These are phyloP conservation scores for Drosophila kurseongensis DNA, from an alignment of 1,140 invertebrate genomes.

Conservation along the genomic window DNA sequence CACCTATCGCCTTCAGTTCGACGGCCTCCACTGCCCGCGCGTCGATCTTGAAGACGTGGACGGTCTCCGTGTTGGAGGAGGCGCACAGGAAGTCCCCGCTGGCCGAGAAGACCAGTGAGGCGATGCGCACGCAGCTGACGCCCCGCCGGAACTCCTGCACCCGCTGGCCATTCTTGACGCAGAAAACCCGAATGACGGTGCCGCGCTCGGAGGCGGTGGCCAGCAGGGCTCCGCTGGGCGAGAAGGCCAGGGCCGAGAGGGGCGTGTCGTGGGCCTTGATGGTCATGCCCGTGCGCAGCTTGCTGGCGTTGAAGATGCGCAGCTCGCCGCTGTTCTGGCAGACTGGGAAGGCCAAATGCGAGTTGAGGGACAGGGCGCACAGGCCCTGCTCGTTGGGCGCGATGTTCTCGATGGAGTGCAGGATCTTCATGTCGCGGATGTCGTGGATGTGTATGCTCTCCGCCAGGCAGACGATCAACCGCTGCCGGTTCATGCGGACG, in stretches of 20 bases:
- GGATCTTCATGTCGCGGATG: conserved; percentile 98
- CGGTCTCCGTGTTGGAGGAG: conserved; percentile 99
- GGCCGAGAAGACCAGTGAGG: conserved; percentile 95
- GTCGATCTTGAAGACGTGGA: conserved; percentile 97
- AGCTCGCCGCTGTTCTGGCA: conserved; percentile 97
- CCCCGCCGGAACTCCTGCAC: conserved; percentile 98
- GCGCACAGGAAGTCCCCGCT: conserved; percentile 96
- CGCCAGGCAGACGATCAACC: conserved; percentile 98
- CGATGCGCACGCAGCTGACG: conserved; percentile 97
- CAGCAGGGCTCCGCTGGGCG: conserved; percentile 92
- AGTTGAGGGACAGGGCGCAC: conserved; percentile 95
- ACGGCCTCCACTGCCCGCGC: conserved; percentile 65
- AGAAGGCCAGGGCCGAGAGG: conserved; percentile 97
- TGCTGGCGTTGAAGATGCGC: conserved; percentile 98
- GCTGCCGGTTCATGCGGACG: conserved; percentile 97
- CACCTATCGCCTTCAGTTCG: conserved; percentile 69
- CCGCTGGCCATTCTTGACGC: conserved; percentile 93
- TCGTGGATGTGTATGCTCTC: conserved; percentile 99
- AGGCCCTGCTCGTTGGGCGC: conserved; percentile 97
- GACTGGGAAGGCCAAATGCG: conserved; percentile 98
- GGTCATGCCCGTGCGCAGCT: conserved; percentile 97
- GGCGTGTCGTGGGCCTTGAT: conserved; percentile 98
- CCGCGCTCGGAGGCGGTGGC: conserved; percentile 98
- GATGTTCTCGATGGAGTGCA: conserved; percentile 99
- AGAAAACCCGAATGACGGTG: conserved; percentile 98